phyloP scores from a whole-genome alignment of 2,797 vertebrate genomes.

The Karalla daura region DNA sequence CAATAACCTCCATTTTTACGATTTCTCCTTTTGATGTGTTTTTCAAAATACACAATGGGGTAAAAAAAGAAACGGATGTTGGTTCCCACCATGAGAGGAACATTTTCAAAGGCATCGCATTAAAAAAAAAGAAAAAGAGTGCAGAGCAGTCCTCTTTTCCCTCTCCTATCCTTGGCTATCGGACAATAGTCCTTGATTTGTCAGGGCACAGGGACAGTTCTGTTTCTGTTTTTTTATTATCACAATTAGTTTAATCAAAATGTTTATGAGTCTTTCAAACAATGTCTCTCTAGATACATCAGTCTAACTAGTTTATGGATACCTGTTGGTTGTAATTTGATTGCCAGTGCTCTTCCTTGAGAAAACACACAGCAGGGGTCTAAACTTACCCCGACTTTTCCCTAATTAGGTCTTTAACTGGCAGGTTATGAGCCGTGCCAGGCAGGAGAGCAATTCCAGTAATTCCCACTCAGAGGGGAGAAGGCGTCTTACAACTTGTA shows the following conservation, averaged over 20 bases:
- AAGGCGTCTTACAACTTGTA: neutral
- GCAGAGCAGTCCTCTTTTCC: neutral
- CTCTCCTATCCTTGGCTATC: neutral
- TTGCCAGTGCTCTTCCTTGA: constrained; percentile 28
- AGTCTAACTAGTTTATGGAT: constrained; percentile 41
- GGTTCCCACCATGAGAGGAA: too few species aligned
- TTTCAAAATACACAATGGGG: too few species aligned
- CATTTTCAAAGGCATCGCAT: neutral
- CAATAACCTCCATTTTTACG: too few species aligned
- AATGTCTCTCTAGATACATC: constrained; percentile 25
- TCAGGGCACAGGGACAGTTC: constrained; percentile 6
- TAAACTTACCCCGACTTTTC: constrained; percentile 25
- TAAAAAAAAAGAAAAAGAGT: too few species aligned
- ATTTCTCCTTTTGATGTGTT: too few species aligned
- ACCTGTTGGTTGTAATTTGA: constrained; percentile 34
- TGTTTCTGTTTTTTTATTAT: constrained; percentile 14
- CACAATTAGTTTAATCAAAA: constrained; percentile 32
- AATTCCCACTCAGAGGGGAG: constrained; percentile 10
- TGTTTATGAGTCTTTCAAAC: constrained; percentile 53
- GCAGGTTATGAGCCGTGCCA: constrained; percentile 39
- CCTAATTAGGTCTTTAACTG: constrained; percentile 43
- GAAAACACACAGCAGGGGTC: constrained; percentile 37
- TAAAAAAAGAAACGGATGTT: too few species aligned
- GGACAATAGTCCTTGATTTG: neutral
- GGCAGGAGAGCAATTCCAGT: constrained; percentile 32